A percentile compares a stretch with the other conserved stretches of the same genome.
Conservation (phyloP, 2,113 vertebrate genomes). For the Apistogramma diplotaenia region DNA sequence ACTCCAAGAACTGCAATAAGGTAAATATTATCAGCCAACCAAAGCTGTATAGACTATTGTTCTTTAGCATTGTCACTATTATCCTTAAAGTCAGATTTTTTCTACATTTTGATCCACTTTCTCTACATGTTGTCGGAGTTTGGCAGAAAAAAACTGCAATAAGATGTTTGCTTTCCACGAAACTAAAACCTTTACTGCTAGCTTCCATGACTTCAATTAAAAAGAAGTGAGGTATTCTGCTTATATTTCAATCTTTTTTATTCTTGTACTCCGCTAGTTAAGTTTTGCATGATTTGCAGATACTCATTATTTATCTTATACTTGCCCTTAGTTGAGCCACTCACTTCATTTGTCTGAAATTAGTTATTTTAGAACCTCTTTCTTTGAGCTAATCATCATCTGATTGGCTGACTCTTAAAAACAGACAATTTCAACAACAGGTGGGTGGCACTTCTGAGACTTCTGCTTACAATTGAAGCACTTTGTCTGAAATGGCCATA, state of each 20-base stretch:
- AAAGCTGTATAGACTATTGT: not conserved
- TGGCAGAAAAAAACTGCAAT: not conserved
- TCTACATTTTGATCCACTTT: not conserved
- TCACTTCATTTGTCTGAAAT: not conserved
- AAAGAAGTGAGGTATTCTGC: not conserved
- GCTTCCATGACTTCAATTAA: not conserved
- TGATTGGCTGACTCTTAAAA: not conserved
- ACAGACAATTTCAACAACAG: not conserved
- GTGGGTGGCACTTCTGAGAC: not conserved
- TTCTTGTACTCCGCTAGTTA: not conserved
- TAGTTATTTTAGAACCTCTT: not conserved
- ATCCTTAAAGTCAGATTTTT: not conserved
- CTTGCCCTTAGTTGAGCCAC: not conserved
- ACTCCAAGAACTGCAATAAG: constrained; percentile 83
- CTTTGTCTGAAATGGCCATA: not conserved
- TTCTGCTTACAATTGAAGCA: not conserved
- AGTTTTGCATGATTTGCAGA: not conserved
- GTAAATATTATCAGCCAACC: constrained; percentile 63
- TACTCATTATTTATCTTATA: not conserved
- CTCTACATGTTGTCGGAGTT: not conserved
- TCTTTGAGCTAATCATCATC: not conserved
- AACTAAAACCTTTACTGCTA: not conserved
- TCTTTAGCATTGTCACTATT: not conserved
- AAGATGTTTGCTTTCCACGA: not conserved
- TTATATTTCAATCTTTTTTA: not conserved